Percentiles rank a stretch among this genome's conserved stretches.
phyloP scores from a whole-genome alignment of 2,113 vertebrate species.

The Vanacampus margaritifer region DNA sequence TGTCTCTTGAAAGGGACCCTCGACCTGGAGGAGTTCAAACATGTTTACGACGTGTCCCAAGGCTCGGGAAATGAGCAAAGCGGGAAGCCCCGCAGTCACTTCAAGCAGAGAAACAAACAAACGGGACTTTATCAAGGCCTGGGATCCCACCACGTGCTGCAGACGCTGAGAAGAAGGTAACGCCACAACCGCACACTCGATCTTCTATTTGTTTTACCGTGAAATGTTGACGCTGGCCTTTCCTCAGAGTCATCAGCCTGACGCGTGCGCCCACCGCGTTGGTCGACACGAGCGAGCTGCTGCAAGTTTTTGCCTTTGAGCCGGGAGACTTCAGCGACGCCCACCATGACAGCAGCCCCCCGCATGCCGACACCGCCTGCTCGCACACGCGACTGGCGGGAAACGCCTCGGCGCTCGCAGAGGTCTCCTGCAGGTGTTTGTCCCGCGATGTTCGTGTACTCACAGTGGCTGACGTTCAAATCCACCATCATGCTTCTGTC shows the following conservation, averaged over 20 bases:
- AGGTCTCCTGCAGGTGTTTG: slow-evolving; percentile 87
- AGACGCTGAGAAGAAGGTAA: slow-evolving; percentile 85
- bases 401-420: slow-evolving; percentile 81
- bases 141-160: slow-evolving; percentile 87
- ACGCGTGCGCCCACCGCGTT: slow-evolving; percentile 84
- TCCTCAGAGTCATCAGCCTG: slow-evolving; percentile 83
- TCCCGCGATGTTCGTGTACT: background rate
- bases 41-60: slow-evolving; percentile 82
- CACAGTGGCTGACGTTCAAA: background rate
- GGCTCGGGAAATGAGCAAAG: slow-evolving; percentile 73
- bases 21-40: slow-evolving; percentile 86
- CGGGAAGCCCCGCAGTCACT: slow-evolving; percentile 71
- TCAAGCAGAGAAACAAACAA: slow-evolving; percentile 87
- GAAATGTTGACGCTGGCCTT: background rate
- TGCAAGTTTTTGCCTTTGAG: slow-evolving; percentile 89
- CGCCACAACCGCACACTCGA: background rate
- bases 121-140: slow-evolving; percentile 89
- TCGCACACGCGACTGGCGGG: slow-evolving; percentile 86
- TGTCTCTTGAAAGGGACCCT: slow-evolving; percentile 72
- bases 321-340: slow-evolving; percentile 89
- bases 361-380: slow-evolving; percentile 84
- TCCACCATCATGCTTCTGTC: background rate
- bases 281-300: slow-evolving; percentile 89
- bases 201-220: background rate
- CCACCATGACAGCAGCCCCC: slow-evolving; percentile 88